Percentiles rank a stretch among this genome's conserved stretches.
phyloP scores from a whole-genome alignment of 2,888 invertebrate species.

The Perizoma affinitatum region DNA sequence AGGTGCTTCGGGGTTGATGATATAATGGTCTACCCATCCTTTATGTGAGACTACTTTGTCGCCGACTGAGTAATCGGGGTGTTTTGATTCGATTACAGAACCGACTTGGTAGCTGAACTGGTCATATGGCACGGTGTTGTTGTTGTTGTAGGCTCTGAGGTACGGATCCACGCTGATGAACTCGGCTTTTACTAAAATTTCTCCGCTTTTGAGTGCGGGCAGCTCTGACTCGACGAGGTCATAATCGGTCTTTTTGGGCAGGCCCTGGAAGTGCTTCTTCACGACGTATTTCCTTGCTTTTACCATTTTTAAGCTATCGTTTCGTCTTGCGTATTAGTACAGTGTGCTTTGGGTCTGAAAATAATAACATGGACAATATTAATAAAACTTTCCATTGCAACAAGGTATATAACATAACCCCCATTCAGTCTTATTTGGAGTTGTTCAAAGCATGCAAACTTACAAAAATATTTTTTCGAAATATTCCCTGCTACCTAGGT shows the following conservation, averaged over 20 bases:
- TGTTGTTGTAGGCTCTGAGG: constrained; percentile 43
- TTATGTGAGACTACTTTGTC: constrained; percentile 82
- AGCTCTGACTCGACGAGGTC: constrained; percentile 84
- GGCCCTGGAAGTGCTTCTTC: constrained; percentile 81
- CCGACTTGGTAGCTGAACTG: constrained; percentile 56
- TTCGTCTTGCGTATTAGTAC: neutral
- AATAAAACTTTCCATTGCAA: too few relatives aligned
- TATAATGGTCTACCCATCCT: constrained; percentile 46
- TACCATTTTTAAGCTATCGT: constrained; percentile 57
- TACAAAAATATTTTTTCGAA: too few relatives aligned
- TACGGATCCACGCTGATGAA: constrained; percentile 61
- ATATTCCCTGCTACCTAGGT: too few relatives aligned
- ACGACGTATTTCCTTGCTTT: constrained; percentile 83
- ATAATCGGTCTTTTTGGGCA: constrained; percentile 83
- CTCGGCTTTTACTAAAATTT: constrained; percentile 53
- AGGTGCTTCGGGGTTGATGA: constrained; percentile 28
- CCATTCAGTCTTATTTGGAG: too few relatives aligned
- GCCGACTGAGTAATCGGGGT: constrained; percentile 84
- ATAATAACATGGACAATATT: neutral
- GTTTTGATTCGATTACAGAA: constrained; percentile 84
- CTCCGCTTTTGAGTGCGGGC: constrained; percentile 82
- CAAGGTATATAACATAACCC: too few relatives aligned
- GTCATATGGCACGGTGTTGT: constrained; percentile 49
- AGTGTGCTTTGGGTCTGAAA: neutral
- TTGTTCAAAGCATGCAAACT: too few relatives aligned